These are phyloP conservation scores for Leptodactylus fuscus DNA, from an alignment of 2,113 vertebrate genomes.

Conservation along the genomic window DNA sequence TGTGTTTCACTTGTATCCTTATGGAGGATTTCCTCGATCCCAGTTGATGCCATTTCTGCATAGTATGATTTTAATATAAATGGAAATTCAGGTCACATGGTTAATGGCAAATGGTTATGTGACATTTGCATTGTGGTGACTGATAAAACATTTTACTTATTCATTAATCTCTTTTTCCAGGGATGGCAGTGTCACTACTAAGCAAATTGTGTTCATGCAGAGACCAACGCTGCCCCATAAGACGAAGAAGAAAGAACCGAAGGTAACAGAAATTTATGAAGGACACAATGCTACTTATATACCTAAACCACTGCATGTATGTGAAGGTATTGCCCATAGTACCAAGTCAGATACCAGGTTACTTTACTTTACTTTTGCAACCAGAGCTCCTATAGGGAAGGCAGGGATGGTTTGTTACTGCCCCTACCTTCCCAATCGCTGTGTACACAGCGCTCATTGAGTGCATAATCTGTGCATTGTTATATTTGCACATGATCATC, in stretches of 20 bases:
- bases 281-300: neutral
- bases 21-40: conserved; percentile 23
- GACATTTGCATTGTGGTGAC: conserved; percentile 8
- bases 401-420: too few relatives aligned
- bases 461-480: too few relatives aligned
- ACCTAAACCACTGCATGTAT: too few relatives aligned
- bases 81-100: conserved; percentile 42
- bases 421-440: too few relatives aligned
- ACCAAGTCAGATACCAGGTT: too few relatives aligned
- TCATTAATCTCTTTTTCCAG: conserved; percentile 74
- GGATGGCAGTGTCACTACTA: conserved; percentile 93
- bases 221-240: conserved; percentile 90
- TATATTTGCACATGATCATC: too few relatives aligned
- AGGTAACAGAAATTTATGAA: conserved; percentile 77
- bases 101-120: conserved; percentile 14
- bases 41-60: conserved; percentile 14
- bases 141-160: conserved; percentile 47
- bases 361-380: too few relatives aligned
- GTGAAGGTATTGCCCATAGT: too few relatives aligned
- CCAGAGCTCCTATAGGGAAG: too few relatives aligned
- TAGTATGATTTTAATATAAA: conserved; percentile 51
- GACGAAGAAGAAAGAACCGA: conserved; percentile 88
- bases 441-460: too few relatives aligned
- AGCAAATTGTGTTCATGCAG: conserved; percentile 98
- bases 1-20: conserved; percentile 12